Evolutionary conservation across 2,797 vertebrate genomes (phyloP), one percentile per base, ranked within the genome.

Genomic region (Anabacerthia variegaticeps): DNA sequence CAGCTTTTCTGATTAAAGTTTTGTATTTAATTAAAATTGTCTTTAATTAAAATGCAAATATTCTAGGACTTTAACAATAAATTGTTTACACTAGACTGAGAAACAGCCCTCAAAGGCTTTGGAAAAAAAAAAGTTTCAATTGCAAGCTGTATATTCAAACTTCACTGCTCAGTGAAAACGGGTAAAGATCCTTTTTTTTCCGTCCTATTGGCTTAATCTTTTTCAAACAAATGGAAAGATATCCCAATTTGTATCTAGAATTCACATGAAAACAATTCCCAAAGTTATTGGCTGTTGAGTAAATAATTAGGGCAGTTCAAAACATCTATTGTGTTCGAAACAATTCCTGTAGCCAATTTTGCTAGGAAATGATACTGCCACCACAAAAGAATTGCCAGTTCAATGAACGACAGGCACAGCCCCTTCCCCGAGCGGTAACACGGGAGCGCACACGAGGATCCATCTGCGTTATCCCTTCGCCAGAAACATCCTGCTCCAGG

Each of bases 41-140:
- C 92, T 95, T 97, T 97, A 98, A 98, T 97, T 97, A 97, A 98
- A 98, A 98, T 98, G 97, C 96, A 98, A 98, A 98, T 98, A 98
- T 98, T 98, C 93, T 94, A 97, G 95, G 95, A 97, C 93, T 97
- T 96, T 68, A 97, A 97, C 96, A 98, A 97, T 97, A 98, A 97
- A 97, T 97, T 97, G 95, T 97, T 98, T 98, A 97, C 95, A 97
- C 93, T 92, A 98, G 95, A 97, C 96, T 96, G 95, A 97, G 89
- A 95, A 98, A 97, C 77, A 93, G 93, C 81, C 87, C 97, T 97
- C 96, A 96, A 92, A 97, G 96, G 97, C 91, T 96, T 96, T 97
- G 83, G 83, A 13, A 72, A 97, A 96, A 96, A 95, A 92, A 95
- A 62, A 88, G 85, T 91, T 97, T 95, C 92, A 89, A 78, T 96